Percentiles rank a stretch among this genome's conserved stretches.
Evolutionary conservation across 2,113 vertebrate genomes (phyloP).

Genomic region (Hyaena hyaena): DNA sequence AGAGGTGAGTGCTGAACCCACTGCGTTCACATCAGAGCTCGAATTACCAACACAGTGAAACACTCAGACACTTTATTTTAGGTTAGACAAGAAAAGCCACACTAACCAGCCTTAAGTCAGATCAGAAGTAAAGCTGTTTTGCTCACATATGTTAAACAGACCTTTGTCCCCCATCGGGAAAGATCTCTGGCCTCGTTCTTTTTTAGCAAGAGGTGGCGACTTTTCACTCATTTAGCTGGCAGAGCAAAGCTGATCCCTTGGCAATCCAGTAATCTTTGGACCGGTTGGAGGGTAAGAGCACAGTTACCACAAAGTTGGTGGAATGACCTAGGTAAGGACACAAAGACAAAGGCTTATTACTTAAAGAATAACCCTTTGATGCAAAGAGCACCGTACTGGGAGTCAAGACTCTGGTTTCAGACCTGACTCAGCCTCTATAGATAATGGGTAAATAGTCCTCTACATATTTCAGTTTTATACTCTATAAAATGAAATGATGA

Average conservation of each 20-base stretch:
- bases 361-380: not conserved
- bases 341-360: not conserved
- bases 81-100: conserved; percentile 13
- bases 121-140: not conserved
- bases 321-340: conserved; percentile 85
- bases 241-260: conserved; percentile 89
- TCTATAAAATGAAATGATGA: not conserved
- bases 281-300: conserved; percentile 86
- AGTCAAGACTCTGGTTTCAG: not conserved
- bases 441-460: not conserved
- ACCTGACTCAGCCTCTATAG: not conserved
- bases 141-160: not conserved
- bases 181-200: not conserved
- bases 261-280: conserved; percentile 89
- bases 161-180: not conserved
- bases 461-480: not conserved
- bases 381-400: not conserved
- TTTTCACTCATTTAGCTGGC: conserved; percentile 87
- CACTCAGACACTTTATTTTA: conserved; percentile 66
- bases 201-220: not conserved
- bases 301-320: conserved; percentile 89
- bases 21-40: not conserved
- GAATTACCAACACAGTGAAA: not conserved
- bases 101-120: not conserved
- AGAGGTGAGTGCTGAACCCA: not conserved